Evolutionary conservation across 2,888 invertebrate species (phyloP), one percentile per base, ranked within the genome.

Genomic region (Plebejus melissa): DNA sequence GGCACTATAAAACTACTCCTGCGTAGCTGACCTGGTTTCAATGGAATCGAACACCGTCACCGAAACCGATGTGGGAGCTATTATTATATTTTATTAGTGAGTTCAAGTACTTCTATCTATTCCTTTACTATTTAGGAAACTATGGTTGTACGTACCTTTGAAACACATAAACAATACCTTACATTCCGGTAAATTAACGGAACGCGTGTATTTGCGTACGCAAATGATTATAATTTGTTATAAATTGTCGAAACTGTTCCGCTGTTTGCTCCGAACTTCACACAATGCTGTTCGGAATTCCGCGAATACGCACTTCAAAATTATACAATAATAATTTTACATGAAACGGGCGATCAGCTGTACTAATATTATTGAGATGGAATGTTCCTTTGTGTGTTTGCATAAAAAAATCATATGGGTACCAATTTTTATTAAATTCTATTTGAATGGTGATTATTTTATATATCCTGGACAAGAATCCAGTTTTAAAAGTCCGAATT

Each of bases 201-300:
- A 7, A 13, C 32, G 65, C 38, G 41, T n/a, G 32, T 41, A 46
- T 71, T 71, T 50, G 13, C 71, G 46, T 41, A 71, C 41, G 41
- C 41, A 71, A 71, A 71, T 71, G 71, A 22, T 71, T 41, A 46
- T 41, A 71, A 71, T 41, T 46, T 46, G 71, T 71, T 71, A 41
- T 46, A 71, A 38, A 71, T 71, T 71, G 22, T 28, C 46, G 22
- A 16, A 41, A 71, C 46, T 46, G 28, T 36, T 4, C 1, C 65
- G 65, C 54, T 36, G 65, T 36, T 65, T 32, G 65, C 65, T 1
- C 13, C 13, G 32, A 32, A 65, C 65, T 32, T 32, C 13, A 16
- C 65, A 36, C 32, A 22, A 60, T 9, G 4, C 65, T 36, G 32
- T 65, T 13, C 13, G 5, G 9, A 13, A 65, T 65, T 65, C 16